A percentile compares a stretch with the other conserved stretches of the same genome.
Evolutionary conservation across 2,797 vertebrate species (phyloP).

Genomic region (Cryptoprocta ferox): DNA sequence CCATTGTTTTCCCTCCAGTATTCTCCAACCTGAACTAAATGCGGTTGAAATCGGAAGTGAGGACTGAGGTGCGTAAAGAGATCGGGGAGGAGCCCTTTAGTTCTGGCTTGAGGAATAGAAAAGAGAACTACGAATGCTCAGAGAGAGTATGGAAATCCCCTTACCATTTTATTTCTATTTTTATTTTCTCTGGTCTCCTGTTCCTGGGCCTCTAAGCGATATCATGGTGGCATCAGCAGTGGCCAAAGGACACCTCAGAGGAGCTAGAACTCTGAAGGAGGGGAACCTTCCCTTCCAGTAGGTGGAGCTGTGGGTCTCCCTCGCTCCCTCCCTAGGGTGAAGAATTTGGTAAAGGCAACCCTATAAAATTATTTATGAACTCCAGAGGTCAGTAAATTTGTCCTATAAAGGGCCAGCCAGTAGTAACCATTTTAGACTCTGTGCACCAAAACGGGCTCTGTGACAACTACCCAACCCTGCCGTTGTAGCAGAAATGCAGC

Average conservation of each 20-base stretch:
- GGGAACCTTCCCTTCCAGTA: not conserved
- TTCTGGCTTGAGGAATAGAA: not conserved
- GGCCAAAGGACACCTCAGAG: not conserved
- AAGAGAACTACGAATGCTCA: not conserved
- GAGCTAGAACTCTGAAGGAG: not conserved
- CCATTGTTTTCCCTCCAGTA: not conserved
- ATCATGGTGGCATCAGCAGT: not conserved
- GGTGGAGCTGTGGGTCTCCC: not conserved
- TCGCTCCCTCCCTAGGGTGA: not conserved
- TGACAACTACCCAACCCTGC: not conserved
- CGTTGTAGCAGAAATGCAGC: not conserved
- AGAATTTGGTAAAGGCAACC: not conserved
- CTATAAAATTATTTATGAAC: not conserved
- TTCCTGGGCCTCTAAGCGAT: not conserved
- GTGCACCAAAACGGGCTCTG: not conserved
- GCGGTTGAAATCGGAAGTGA: not conserved
- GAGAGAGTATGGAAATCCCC: not conserved
- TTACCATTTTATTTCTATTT: not conserved
- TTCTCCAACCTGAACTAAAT: constrained; percentile 2
- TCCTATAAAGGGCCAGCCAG: not conserved
- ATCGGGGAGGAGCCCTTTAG: not conserved
- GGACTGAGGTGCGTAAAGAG: not conserved
- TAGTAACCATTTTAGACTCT: not conserved
- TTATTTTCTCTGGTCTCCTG: not conserved
- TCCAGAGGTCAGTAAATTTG: not conserved